Base-by-base conservation (phyloP, 2,797 vertebrate species). In the Lepilemur septentrionalis region DNA sequence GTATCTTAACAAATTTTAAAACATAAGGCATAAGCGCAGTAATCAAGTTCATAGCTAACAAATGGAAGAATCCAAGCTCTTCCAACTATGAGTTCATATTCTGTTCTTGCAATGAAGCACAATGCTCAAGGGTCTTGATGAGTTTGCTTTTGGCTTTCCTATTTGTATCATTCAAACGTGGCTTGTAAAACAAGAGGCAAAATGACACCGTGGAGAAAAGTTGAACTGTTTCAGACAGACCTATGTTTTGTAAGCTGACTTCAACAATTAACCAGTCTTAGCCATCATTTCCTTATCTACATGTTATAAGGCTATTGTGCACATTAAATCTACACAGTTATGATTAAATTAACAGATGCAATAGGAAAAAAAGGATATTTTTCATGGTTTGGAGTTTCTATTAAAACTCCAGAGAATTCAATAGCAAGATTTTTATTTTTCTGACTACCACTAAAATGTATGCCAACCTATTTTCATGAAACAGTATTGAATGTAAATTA, bases 341-440 rank as follows among this genome's bases (percentile, higher is more conserved):
- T 28, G 18, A 12, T 61, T 63, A 92, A 96, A 59, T 50, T 46
- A 70, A 46, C 6, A 88, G 22, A 65, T 7, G n/a, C 4, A 61
- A 73, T 12, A 72, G 59, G 12, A n/a, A 90, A 79, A 82, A 73
- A 82, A 93, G 55, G 8, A 23, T 46, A 11, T 23, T 59, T 88
- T 61, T 9, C 25, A 59, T 55, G 30, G 7, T 76, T 93, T 80
- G 32, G 25, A 91, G 41, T 55, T 83, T 95, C 61, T 91, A 30
- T 48, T 78, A 91, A 92, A 30, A 8, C 41, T 94, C 73, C 52
- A 96, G 32, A 41, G 93, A 84, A 87, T 67, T 28, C 61, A 94
- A 46, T 3, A 50, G 12, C 17, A 46, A 92, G 20, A 78, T 48
- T 84, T 80, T 87, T 50, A 43, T 86, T 87, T 89, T 79, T 73